Percentiles rank a stretch among this genome's conserved stretches.
phyloP scores from a whole-genome alignment of 2,888 invertebrate species.

The Odontocerum albicorne region DNA sequence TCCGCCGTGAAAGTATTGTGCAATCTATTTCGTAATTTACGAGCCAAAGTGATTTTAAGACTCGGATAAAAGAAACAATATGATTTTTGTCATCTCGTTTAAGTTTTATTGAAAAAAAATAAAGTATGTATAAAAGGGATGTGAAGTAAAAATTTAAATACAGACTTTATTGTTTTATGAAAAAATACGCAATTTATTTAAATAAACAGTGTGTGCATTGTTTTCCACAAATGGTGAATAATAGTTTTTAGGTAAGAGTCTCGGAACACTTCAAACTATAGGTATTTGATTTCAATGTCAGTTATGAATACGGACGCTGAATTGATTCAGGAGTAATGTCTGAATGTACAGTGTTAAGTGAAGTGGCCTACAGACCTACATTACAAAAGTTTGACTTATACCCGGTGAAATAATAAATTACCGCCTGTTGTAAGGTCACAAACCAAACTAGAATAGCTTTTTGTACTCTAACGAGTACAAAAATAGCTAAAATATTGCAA shows the following conservation, averaged over 20 bases:
- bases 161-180: too few species aligned
- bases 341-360: slow-evolving; percentile 80
- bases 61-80: too few species aligned
- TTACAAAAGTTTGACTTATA: slow-evolving; percentile 53
- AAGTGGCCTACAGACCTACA: slow-evolving; percentile 90
- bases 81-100: too few species aligned
- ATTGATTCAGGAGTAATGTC: slow-evolving; percentile 72
- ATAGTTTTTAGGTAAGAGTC: too few species aligned
- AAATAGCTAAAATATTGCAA: slow-evolving; percentile 41
- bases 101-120: too few species aligned
- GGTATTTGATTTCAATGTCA: slow-evolving; percentile 64
- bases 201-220: too few species aligned
- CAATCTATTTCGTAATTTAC: slow-evolving; percentile 61
- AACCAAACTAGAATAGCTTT: slow-evolving; percentile 51
- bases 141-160: too few species aligned
- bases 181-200: too few species aligned
- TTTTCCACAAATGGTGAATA: too few species aligned
- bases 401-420: slow-evolving; percentile 52
- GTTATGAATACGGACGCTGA: slow-evolving; percentile 66
- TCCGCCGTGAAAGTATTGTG: slow-evolving; percentile 63
- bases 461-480: slow-evolving; percentile 50
- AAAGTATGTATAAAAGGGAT: too few species aligned
- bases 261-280: too few species aligned
- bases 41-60: slow-evolving; percentile 38
- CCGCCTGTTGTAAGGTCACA: slow-evolving; percentile 60